Conservation (phyloP, 2,888 invertebrate genomes). For the Limnephilus lunatus region DNA sequence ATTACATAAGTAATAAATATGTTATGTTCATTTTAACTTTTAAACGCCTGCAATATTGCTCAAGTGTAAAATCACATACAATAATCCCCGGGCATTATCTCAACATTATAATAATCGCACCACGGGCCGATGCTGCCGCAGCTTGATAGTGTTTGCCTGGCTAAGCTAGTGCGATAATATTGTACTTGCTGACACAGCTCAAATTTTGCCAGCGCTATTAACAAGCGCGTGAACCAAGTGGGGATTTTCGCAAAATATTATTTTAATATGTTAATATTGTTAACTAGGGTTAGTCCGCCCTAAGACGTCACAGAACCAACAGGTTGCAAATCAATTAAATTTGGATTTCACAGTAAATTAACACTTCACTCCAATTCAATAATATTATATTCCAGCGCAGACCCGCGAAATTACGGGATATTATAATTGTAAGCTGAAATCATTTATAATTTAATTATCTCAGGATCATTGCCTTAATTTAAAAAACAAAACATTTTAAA, state of each 20-base stretch:
- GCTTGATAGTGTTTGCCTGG: neutral
- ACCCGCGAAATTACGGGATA: too few relatives aligned
- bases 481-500: too few relatives aligned
- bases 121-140: neutral
- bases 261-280: neutral
- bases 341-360: too few relatives aligned
- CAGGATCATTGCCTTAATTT: too few relatives aligned
- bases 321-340: neutral
- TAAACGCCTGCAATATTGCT: neutral
- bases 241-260: neutral
- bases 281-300: neutral
- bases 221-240: neutral
- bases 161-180: slow-evolving; percentile 12
- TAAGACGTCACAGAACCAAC: neutral
- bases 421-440: too few relatives aligned
- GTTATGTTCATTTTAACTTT: neutral
- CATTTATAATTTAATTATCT: too few relatives aligned
- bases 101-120: neutral
- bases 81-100: neutral
- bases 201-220: neutral
- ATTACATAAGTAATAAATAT: neutral
- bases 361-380: neutral
- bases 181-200: slow-evolving; percentile 2
- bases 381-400: neutral
- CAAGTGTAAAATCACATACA: neutral